These are phyloP conservation scores for Thalassarche chlororhynchos DNA, from an alignment of 2,113 vertebrate genomes.

Conservation along the genomic window DNA sequence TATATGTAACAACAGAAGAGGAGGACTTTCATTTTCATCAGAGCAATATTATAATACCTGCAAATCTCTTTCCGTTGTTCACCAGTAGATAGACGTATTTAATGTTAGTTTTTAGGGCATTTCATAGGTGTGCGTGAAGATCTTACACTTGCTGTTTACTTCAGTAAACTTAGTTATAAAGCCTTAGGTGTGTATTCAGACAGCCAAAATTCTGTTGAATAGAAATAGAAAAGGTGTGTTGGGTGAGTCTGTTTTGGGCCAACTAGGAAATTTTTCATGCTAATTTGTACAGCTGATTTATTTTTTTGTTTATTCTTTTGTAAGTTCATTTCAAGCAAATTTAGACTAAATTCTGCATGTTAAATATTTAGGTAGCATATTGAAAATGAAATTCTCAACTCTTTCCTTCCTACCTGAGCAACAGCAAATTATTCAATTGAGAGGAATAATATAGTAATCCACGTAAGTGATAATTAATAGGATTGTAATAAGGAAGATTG, in stretches of 20 bases:
- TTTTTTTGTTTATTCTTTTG: neutral
- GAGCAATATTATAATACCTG: neutral
- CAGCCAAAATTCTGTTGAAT: neutral
- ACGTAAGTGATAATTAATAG: neutral
- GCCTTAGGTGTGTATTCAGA: neutral
- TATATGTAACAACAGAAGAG: neutral
- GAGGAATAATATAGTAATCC: neutral
- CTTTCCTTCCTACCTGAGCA: neutral
- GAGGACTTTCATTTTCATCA: neutral
- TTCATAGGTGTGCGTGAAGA: neutral
- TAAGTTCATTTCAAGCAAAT: neutral
- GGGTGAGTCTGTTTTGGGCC: neutral
- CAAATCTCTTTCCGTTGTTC: neutral
- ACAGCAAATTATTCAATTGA: neutral
- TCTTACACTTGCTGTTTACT: neutral
- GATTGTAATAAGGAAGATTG: neutral
- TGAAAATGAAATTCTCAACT: neutral
- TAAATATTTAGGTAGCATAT: neutral
- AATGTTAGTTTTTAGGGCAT: neutral
- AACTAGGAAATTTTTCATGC: neutral
- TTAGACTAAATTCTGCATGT: neutral
- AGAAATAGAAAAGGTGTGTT: neutral
- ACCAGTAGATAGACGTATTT: neutral
- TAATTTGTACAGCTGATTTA: neutral
- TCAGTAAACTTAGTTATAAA: neutral